Conservation (phyloP, 2,113 vertebrate genomes). For the Rostratula benghalensis region DNA sequence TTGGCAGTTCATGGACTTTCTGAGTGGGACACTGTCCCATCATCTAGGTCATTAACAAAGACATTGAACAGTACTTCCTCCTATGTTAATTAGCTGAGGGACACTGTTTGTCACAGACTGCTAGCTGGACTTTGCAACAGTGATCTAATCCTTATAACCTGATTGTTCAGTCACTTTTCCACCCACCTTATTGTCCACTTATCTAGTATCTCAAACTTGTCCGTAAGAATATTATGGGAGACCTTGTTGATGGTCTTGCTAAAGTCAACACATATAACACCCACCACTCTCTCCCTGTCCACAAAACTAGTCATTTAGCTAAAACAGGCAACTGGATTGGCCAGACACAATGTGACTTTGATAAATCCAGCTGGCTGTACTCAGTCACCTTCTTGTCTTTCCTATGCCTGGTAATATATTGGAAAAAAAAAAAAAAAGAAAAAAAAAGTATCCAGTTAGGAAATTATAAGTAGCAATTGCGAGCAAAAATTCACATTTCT, state of each 20-base stretch:
- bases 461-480: not conserved
- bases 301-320: not conserved
- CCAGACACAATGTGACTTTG: not conserved
- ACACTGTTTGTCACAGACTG: not conserved
- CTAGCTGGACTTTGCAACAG: not conserved
- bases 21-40: not conserved
- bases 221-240: not conserved
- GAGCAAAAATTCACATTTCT: not conserved
- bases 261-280: not conserved
- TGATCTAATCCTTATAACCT: not conserved
- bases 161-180: not conserved
- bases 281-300: not conserved
- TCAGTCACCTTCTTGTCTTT: not conserved
- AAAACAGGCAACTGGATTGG: not conserved
- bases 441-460: not conserved
- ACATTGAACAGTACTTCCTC: not conserved
- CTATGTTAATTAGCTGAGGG: not conserved
- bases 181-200: not conserved
- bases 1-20: not conserved
- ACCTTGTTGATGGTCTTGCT: not conserved
- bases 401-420: not conserved
- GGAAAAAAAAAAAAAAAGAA: not conserved
- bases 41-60: not conserved
- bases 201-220: not conserved
- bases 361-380: not conserved